phyloP scores from a whole-genome alignment of 2,797 vertebrate species.

The Ctenochaetus hawaiiensis region DNA sequence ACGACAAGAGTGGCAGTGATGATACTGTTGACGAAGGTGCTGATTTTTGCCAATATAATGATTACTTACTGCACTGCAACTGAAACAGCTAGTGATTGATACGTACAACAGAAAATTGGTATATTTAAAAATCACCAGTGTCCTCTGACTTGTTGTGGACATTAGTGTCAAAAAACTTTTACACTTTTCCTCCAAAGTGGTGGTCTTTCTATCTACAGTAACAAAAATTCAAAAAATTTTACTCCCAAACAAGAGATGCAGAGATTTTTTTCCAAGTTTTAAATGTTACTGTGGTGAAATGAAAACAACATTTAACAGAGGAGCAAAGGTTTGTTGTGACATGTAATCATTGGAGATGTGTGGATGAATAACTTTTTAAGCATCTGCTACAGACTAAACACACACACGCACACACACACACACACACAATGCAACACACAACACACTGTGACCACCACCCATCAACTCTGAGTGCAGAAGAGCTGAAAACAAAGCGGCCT shows the following conservation, averaged over 20 bases:
- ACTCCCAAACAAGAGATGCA: slow-evolving; percentile 11
- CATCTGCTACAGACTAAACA: background rate
- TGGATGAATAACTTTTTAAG: background rate
- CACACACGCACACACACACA: slow-evolving; percentile 4
- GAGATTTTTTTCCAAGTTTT: background rate
- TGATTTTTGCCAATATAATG: slow-evolving; percentile 29
- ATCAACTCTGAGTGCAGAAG: slow-evolving; percentile 1
- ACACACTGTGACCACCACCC: slow-evolving; percentile 5
- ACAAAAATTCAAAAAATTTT: background rate
- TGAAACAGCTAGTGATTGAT: slow-evolving; percentile 19
- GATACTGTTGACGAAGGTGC: slow-evolving; percentile 17
- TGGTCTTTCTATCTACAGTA: slow-evolving; percentile 10
- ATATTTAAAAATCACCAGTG: slow-evolving; percentile 7
- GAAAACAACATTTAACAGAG: background rate
- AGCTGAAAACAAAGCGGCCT: slow-evolving; percentile 19
- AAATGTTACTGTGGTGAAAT: slow-evolving; percentile 5
- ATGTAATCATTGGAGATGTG: background rate
- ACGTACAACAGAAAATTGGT: slow-evolving; percentile 14
- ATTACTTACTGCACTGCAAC: slow-evolving; percentile 21
- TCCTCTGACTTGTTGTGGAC: slow-evolving; percentile 12
- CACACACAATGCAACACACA: background rate
- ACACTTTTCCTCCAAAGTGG: background rate
- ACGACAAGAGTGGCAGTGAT: slow-evolving; percentile 10
- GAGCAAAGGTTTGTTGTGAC: slow-evolving; percentile 10
- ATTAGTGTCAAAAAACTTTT: slow-evolving; percentile 9